Evolutionary conservation across 2,113 vertebrate genomes (phyloP).

Genomic region (Centropus unirufus): DNA sequence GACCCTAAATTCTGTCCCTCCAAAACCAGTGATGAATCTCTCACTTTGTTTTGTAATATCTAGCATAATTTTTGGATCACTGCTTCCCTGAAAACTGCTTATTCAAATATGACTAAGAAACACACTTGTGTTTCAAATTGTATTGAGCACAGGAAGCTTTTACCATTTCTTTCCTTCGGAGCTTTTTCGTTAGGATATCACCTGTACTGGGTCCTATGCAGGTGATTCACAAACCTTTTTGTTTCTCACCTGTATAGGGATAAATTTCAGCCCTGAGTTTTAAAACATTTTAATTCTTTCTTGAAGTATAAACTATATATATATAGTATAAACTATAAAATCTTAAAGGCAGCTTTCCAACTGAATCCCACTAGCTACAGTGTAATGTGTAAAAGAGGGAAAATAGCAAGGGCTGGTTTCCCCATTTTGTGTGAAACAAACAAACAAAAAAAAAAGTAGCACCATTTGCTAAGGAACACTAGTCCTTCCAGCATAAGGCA

Average conservation of each 20-base stretch:
- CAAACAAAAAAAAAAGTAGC: not conserved
- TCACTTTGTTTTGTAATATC: not conserved
- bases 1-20: not conserved
- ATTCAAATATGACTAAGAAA: not conserved
- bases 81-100: not conserved
- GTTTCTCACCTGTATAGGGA: not conserved
- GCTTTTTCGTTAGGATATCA: not conserved
- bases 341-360: not conserved
- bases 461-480: not conserved
- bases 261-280: not conserved
- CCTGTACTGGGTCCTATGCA: not conserved
- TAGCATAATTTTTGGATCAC: not conserved
- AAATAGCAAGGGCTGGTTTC: not conserved
- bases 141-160: not conserved
- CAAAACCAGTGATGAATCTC: not conserved
- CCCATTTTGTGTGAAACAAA: not conserved
- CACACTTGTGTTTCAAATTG: not conserved
- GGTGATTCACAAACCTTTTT: not conserved
- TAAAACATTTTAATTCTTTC: not conserved
- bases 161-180: not conserved
- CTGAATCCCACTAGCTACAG: not conserved
- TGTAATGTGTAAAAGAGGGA: not conserved
- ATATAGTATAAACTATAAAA: no score
- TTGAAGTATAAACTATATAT: not conserved
- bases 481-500: not conserved